Percentiles rank a stretch among this genome's conserved stretches.
phyloP scores from a whole-genome alignment of 2,888 invertebrate species.

The Polylopha cassiicola region DNA sequence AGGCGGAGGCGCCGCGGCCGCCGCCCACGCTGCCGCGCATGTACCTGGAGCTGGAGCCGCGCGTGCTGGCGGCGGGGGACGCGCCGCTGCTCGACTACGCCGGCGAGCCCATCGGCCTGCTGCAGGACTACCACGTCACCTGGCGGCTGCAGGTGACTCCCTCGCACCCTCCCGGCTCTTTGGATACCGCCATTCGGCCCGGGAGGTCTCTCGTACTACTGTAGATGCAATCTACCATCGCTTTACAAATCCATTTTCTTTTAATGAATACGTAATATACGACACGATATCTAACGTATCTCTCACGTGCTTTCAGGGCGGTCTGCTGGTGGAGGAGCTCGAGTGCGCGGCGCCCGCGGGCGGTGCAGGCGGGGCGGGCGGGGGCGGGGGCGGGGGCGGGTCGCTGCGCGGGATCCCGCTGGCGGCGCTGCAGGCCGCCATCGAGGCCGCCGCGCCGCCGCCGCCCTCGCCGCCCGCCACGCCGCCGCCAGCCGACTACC shows the following conservation, averaged over 20 bases:
- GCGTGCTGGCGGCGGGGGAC: constrained; percentile 41
- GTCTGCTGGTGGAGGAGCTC: constrained; percentile 53
- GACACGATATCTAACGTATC: too few species aligned
- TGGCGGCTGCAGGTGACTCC: constrained; percentile 50
- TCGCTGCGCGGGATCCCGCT: constrained; percentile 43
- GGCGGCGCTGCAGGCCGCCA: constrained; percentile 54
- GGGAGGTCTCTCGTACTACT: too few species aligned
- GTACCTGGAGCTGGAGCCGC: constrained; percentile 64
- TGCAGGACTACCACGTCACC: constrained; percentile 54
- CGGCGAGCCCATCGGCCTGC: constrained; percentile 54
- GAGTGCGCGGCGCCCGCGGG: too few species aligned
- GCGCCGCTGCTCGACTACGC: constrained; percentile 50
- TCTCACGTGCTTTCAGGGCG: constrained; percentile 34
- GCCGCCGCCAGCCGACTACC: constrained; percentile 22
- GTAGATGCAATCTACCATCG: too few species aligned
- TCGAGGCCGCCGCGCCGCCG: constrained; percentile 41
- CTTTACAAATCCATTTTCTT: too few species aligned
- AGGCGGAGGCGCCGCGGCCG: constrained; percentile 35
- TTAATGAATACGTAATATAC: too few species aligned
- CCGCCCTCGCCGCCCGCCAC: constrained; percentile 23
- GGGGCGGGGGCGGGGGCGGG: constrained; percentile 9
- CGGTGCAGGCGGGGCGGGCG: constrained; percentile 4
- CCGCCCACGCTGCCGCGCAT: constrained; percentile 63
- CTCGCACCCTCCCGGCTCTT: not conserved
- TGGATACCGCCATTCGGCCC: too few species aligned